Percentiles rank a stretch among this genome's conserved stretches.
Evolutionary conservation across 2,113 vertebrate genomes (phyloP).

Genomic region (Cyphomyrus discorhynchus): DNA sequence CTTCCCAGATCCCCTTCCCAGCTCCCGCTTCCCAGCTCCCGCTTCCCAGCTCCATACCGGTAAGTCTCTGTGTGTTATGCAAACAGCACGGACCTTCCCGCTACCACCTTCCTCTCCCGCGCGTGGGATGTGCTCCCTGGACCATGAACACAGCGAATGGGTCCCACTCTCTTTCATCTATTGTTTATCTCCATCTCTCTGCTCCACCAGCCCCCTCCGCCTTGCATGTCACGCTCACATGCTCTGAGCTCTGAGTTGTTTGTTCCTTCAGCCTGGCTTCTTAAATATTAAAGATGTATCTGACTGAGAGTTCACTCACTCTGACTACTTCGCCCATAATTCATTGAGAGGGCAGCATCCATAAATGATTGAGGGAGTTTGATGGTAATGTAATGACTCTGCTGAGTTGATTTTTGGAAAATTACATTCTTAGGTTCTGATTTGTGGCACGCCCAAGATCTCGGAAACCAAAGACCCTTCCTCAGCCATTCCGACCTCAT

Average conservation of each 20-base stretch:
- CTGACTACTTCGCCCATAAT: not conserved
- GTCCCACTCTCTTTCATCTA: not conserved
- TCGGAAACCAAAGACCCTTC: not conserved
- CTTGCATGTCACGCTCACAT: not conserved
- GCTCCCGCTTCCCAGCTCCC: no score
- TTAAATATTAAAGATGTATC: not conserved
- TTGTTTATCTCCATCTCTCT: not conserved
- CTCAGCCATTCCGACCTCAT: not conserved
- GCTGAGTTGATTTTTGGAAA: not conserved
- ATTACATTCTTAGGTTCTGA: not conserved
- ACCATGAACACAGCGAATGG: not conserved
- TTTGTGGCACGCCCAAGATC: not conserved
- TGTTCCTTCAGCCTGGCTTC: not conserved
- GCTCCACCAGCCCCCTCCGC: not conserved
- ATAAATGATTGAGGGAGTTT: not conserved
- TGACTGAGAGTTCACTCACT: not conserved
- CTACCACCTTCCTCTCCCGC: not conserved
- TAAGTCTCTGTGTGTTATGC: not conserved
- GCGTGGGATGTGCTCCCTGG: not conserved
- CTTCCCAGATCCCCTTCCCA: no score
- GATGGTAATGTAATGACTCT: not conserved
- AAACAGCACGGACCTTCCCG: not conserved
- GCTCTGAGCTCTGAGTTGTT: not conserved
- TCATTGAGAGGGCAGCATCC: not conserved
- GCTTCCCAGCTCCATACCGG: not conserved